Evolutionary conservation across 2,113 vertebrate species (phyloP), one percentile per base, ranked within the genome.

Genomic region (Regulus satrapa): DNA sequence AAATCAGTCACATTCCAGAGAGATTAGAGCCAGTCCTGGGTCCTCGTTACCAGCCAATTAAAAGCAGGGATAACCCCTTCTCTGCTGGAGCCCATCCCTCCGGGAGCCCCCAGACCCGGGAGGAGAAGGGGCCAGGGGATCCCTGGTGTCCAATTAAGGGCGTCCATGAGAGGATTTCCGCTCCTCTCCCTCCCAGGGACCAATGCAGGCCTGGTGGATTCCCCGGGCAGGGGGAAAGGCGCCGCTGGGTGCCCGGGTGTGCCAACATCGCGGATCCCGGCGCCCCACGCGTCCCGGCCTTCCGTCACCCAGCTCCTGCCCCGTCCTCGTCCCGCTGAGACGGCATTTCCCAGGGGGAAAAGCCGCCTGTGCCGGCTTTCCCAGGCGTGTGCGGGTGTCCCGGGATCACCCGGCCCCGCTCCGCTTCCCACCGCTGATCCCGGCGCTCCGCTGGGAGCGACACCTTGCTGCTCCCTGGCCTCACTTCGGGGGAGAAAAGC

Each of bases 1-100:
- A 31, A 97, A 98, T 97, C 95, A 76, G 97, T 98, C 97, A 93
- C 98, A 98, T 98, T 98, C 98, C 98, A 98, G 95, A 97, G 96
- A 98, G 97, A 98, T 98, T 98, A 98, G 96, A 97, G 89, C 94
- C 88, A 95, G 97, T 85, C 93, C 89, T n/a, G 36, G 89, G 80
- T 91, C 97, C 97, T 96, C 58, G 55, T 97, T 95, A 95, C 43
- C 38, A 71, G 75, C 94, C 89, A 89, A 91, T 93, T 94, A 93
- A 93, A 89, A 74, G 28, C 48, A 29, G 25, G 59, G 73, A 24
- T 97, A 98, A 98, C 97, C 92, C 94, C 95, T 97, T 97, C 97
- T 89, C 94, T 94, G 86, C 97, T 56, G 8, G 88, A 92, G 48
- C n/a, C 45, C 26, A 20, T 58, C 45, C 86, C 43, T 28, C 59